A percentile compares a stretch with the other conserved stretches of the same genome.
These are phyloP conservation scores for Aleiodes testaceus DNA, from an alignment of 2,888 invertebrate genomes.

Conservation along the genomic window DNA sequence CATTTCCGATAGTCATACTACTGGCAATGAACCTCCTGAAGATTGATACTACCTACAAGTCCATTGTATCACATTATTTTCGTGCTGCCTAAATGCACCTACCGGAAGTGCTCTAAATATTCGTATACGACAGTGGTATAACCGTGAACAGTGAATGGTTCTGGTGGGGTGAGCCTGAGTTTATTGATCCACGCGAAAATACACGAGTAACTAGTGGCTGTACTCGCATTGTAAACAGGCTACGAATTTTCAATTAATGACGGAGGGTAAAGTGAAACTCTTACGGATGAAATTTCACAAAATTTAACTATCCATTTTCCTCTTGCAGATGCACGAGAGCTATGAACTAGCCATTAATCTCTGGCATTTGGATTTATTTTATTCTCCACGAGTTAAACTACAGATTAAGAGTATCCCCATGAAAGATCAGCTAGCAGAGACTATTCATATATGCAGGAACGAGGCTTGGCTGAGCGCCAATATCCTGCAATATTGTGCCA, in stretches of 20 bases:
- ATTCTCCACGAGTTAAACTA: conserved; percentile 14
- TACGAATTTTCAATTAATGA: conserved; percentile 40
- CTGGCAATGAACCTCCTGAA: not conserved
- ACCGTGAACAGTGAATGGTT: conserved; percentile 13
- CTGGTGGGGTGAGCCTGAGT: conserved; percentile 31
- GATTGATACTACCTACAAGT: not conserved
- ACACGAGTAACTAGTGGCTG: conserved; percentile 31
- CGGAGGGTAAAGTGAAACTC: too few relatives aligned
- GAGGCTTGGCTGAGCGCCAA: conserved; percentile 41
- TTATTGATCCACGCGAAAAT: conserved; percentile 42
- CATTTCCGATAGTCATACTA: too few relatives aligned
- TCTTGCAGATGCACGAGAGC: not conserved
- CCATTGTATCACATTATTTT: conserved; percentile 15
- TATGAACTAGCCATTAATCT: not conserved
- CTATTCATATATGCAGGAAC: conserved; percentile 26
- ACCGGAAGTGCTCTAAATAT: conserved; percentile 29
- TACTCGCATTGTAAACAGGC: conserved; percentile 35
- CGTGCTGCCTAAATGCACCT: conserved; percentile 34
- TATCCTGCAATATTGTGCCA: conserved; percentile 44
- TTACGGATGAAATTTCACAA: too few relatives aligned
- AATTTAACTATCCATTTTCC: too few relatives aligned
- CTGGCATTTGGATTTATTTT: not conserved
- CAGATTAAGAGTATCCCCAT: conserved; percentile 39
- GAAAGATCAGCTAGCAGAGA: conserved; percentile 27
- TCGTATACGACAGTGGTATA: conserved; percentile 28